Percentiles rank a stretch among this genome's conserved stretches.
These are phyloP conservation scores for Apodemus speciosus DNA, from an alignment of 2,113 vertebrate genomes.

Conservation along the genomic window DNA sequence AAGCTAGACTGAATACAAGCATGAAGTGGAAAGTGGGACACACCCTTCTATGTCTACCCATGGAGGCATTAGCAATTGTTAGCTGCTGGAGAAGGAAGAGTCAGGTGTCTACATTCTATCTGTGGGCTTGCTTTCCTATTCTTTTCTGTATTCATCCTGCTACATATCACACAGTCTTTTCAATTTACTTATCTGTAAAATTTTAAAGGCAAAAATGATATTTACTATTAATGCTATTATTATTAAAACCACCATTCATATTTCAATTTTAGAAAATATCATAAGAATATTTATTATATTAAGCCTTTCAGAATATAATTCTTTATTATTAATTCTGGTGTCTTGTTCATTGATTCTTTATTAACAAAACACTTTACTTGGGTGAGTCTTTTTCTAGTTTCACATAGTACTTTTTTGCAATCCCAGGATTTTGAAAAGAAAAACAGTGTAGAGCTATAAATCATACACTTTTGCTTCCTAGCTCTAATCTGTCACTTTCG, in stretches of 20 bases:
- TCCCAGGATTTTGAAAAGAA: background rate
- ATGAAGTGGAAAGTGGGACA: background rate
- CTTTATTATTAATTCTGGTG: background rate
- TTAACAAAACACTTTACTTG: background rate
- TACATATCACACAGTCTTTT: background rate
- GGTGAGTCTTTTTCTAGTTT: background rate
- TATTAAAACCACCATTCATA: background rate
- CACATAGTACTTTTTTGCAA: background rate
- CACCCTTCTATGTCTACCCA: background rate
- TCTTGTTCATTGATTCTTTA: background rate
- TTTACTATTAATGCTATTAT: background rate
- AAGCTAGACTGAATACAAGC: background rate
- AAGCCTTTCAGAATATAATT: background rate
- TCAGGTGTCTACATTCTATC: background rate
- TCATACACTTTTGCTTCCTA: background rate
- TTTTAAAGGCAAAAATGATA: background rate
- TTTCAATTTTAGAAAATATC: background rate
- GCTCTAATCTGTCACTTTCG: background rate
- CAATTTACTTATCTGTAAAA: background rate
- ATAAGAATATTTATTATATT: background rate
- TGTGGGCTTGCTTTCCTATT: background rate
- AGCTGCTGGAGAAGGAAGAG: no score
- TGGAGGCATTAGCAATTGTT: background rate
- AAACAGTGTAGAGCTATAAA: background rate
- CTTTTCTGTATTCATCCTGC: background rate